Base-by-base conservation (phyloP, 64 coral and sea anemone species). In the Astreopora myriophthalma region DNA sequence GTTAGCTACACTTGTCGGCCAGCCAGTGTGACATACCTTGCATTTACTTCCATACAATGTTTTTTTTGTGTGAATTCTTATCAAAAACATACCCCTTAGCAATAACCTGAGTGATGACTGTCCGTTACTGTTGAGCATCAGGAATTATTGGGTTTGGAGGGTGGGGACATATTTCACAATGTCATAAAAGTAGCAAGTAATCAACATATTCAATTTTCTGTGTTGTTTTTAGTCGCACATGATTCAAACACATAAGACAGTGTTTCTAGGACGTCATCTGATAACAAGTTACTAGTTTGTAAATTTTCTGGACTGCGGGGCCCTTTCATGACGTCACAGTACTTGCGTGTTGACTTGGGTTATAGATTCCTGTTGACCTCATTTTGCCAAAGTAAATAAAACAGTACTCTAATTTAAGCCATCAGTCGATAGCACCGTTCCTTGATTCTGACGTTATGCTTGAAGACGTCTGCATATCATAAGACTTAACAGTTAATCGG, bases 121-220 rank as follows among this genome's bases (percentile, higher is more conserved):
- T 17, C 55, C 55, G 55, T 13, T 60, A 60, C 55, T 60, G 19
- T 60, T 60, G 6, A 1, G 55, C 55, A 60, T 60, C 55, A 17
- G 1, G 55, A 60, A 60, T 60, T 60, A 60, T 17, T 11, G 55
- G 55, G 52, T 2, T 5, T 6, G 52, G 17, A 46, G 52, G 8
- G 8, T 9, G 52, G 55, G 55, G 55, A 20, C 55, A 60, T 60
- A 84, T 84, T 84, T 84, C 55, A 66, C 38, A 62, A 84, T 62
- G 57, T 84, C 80, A 84, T 84, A 84, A 35, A 84, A 84, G 28
- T 84, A 84, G 57, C 80, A 84, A 84, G 80, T 66, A 83, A 83
- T 83, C 51, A 63, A 66, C 30, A 66, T 66, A 84, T 84, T 19
- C 80, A 84, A 22, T 84, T 64, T 84, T 35, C 12, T 84, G 10